A percentile compares a stretch with the other conserved stretches of the same genome.
Evolutionary conservation across 1,140 invertebrate species (phyloP).

Genomic region (Microplitis demolitor): DNA sequence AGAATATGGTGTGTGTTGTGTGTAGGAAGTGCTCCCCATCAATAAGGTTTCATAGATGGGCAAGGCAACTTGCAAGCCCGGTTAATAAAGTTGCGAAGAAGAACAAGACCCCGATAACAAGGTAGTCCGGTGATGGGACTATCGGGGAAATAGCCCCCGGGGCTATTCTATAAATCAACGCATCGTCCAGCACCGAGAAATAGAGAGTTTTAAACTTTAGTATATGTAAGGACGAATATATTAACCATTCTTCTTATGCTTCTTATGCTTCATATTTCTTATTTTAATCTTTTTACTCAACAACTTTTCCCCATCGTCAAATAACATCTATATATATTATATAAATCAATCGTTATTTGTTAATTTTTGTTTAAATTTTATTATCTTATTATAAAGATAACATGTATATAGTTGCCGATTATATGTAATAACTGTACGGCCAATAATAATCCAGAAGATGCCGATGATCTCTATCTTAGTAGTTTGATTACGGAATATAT

Average conservation of each 20-base stretch:
- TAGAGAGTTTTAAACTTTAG: not conserved
- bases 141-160: conserved; percentile 25
- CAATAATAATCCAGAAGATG: not conserved
- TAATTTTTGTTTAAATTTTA: too few species aligned
- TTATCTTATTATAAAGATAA: too few species aligned
- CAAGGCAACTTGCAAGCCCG: conserved; percentile 18
- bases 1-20: not conserved
- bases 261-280: not conserved
- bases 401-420: not conserved
- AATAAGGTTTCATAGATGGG: conserved; percentile 8
- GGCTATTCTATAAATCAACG: conserved; percentile 40
- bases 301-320: too few species aligned
- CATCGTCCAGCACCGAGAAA: conserved; percentile 16
- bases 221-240: not conserved
- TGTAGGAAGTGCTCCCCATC: conserved; percentile 18
- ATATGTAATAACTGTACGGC: not conserved
- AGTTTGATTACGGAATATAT: conserved; percentile 33
- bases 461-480: conserved; percentile 35
- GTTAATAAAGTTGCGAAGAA: conserved; percentile 42
- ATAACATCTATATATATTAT: too few species aligned
- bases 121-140: conserved; percentile 30
- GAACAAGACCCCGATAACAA: conserved; percentile 34
- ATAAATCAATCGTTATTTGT: not conserved
- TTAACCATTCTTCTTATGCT: too few species aligned
- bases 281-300: not conserved